Base-by-base conservation (phyloP, 2,888 invertebrate genomes). In the Cerceris rybyensis region DNA sequence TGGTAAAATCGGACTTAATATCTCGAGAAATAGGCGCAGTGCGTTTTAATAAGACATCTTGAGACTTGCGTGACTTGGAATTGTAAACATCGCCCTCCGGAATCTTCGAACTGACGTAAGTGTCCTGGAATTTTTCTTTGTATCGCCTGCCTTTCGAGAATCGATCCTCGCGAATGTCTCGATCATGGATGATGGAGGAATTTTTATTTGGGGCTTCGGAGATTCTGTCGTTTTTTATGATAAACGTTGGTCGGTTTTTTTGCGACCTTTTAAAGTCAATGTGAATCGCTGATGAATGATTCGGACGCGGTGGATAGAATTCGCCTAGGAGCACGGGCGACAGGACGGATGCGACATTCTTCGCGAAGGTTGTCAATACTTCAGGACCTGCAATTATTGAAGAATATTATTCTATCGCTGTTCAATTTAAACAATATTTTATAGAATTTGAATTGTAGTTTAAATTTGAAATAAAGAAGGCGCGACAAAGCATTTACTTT, bases 291-390 rank as follows among this genome's bases (percentile, higher is more conserved):
- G 70, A 61, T 6, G 81, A 80, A 41, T 64, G 82, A 43, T 75
- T 78, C 39, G 16, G 28, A 1, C 70, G 67, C 6, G 52, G 7
- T 4, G 63, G 64, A 1, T 78, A 81, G 7, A 74, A 8, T 0
- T 86, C 81, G 17, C 71, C 54, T 4, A 82, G 39, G 50, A 86
- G 64, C 0, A 80, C 84, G 7, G 90, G 86, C 0, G 90, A 87
- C 14, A 90, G 49, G 1, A 88, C 84, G 0, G 85, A 83, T 0
- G 86, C 90, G 42, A 90, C 84, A 65, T 87, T 88, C 65, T 85
- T 85, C 7, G 89, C 83, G 65, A 89, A 75, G 13, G 84, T 87
- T 41, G 86, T 82, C 72, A 90, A 68, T 49, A 88, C 83, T 57
- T 88, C 86, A 6, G 88, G 78, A 80, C 77, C 89, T 90, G 67